These are phyloP conservation scores for Hydriomena furcata DNA, from an alignment of 2,888 invertebrate genomes.

Conservation along the genomic window DNA sequence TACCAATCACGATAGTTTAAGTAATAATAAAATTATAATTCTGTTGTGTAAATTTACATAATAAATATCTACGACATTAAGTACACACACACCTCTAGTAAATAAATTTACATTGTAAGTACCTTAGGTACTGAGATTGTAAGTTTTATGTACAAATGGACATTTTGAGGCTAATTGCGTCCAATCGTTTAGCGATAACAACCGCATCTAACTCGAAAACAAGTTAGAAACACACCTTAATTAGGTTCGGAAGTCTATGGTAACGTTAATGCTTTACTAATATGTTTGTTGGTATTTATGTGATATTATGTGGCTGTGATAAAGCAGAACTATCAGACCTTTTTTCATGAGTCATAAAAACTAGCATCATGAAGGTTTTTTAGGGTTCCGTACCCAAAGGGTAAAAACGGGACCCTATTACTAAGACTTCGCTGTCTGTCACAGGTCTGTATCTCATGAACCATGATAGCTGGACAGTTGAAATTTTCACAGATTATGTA, in stretches of 20 bases:
- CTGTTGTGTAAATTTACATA: no score
- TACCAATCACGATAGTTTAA: no score
- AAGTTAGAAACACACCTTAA: constrained; percentile 57
- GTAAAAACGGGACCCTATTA: no score
- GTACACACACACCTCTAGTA: not conserved
- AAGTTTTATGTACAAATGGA: constrained; percentile 57
- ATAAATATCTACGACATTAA: not conserved
- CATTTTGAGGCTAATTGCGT: constrained; percentile 72
- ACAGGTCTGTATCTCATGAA: no score
- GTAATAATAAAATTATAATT: no score
- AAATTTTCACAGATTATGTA: no score
- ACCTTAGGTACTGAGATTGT: constrained; percentile 26
- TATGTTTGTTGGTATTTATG: constrained; percentile 56
- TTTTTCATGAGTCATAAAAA: no score
- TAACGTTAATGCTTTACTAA: constrained; percentile 72
- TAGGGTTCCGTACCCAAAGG: no score
- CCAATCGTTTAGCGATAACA: constrained; percentile 70
- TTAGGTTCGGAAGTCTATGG: constrained; percentile 72
- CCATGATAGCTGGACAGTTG: no score
- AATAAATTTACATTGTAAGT: constrained; percentile 3
- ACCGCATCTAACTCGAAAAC: constrained; percentile 52
- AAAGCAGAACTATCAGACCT: no score
- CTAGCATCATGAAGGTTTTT: no score
- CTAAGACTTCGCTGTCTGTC: no score
- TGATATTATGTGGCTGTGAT: constrained; percentile 19